phyloP scores from a whole-genome alignment of 1,140 invertebrate genomes.

The Leptopilina boulardi region DNA sequence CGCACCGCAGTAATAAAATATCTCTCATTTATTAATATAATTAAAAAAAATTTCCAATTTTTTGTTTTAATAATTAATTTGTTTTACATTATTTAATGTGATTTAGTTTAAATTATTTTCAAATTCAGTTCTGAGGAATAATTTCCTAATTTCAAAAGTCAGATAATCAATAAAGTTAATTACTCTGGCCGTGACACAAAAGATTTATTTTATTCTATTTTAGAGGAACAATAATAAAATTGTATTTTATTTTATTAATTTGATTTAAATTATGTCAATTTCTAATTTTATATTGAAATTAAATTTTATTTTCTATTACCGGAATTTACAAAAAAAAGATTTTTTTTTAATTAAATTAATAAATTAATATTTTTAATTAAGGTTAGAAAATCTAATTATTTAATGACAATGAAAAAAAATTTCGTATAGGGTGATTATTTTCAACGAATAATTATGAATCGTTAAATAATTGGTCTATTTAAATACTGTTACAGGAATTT shows the following conservation, averaged over 20 bases:
- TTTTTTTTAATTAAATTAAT: no score
- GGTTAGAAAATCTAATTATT: neutral
- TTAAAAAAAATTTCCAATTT: no score
- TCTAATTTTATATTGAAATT: no score
- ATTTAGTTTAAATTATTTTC: neutral
- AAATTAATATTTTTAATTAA: neutral
- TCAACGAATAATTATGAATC: no score
- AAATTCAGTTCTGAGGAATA: neutral
- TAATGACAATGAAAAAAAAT: neutral
- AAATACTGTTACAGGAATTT: no score
- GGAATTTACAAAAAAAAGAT: no score
- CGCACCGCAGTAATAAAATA: neutral
- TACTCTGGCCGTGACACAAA: neutral
- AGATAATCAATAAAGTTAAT: slow-evolving; percentile 10
- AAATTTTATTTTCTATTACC: no score
- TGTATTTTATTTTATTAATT: neutral
- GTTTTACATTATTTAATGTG: neutral
- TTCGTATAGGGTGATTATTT: neutral
- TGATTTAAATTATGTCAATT: no score
- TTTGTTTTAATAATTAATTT: no score
- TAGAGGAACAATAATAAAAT: neutral
- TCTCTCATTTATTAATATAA: no score
- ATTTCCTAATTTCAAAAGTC: slow-evolving; percentile 4
- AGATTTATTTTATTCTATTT: neutral
- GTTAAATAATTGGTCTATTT: neutral